Percentiles rank a stretch among this genome's conserved stretches.
Evolutionary conservation across 2,113 vertebrate species (phyloP).

Genomic region (Fregetta grallaria): DNA sequence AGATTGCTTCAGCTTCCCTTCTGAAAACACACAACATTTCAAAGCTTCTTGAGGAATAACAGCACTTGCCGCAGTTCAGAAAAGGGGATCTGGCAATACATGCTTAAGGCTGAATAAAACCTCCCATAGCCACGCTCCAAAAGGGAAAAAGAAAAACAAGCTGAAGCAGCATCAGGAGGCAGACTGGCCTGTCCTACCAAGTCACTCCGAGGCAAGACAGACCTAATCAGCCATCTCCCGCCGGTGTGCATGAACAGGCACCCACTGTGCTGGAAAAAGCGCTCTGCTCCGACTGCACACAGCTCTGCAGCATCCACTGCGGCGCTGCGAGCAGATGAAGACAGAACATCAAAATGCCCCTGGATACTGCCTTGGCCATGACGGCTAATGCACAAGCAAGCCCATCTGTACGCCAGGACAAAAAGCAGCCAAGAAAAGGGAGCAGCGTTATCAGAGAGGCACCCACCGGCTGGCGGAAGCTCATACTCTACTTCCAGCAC

Average conservation of each 20-base stretch:
- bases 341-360: not conserved
- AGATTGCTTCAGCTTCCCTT: not conserved
- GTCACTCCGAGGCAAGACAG: conserved; percentile 35
- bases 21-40: not conserved
- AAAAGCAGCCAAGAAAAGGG: not conserved
- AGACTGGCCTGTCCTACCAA: conserved; percentile 3
- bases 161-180: conserved; percentile 27
- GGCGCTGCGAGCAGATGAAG: not conserved
- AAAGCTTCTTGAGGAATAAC: not conserved
- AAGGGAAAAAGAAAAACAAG: not conserved
- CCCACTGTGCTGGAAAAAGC: conserved; percentile 46
- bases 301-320: not conserved
- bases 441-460: not conserved
- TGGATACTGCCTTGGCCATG: not conserved
- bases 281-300: not conserved
- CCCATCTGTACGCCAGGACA: not conserved
- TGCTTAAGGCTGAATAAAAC: not conserved
- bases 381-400: not conserved
- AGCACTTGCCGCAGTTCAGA: not conserved
- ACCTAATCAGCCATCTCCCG: conserved; percentile 48
- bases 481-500: conserved; percentile 97
- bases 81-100: not conserved
- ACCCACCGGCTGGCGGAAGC: conserved; percentile 89
- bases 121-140: not conserved
- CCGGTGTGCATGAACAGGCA: conserved; percentile 48